Conservation (phyloP, 2,113 vertebrate genomes). For the Gnathonemus longibarbis region DNA sequence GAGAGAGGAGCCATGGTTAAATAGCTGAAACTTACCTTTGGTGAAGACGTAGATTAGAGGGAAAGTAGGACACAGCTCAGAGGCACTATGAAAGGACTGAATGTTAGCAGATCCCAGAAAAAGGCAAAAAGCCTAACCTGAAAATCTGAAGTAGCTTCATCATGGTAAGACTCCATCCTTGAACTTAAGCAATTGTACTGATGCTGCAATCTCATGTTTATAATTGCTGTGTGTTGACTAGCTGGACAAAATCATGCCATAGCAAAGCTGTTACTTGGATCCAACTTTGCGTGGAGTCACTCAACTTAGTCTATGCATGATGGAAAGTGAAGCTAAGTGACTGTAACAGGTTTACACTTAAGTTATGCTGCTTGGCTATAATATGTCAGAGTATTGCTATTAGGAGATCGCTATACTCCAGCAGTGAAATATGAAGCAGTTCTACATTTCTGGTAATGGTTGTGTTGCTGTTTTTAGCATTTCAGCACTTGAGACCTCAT, state of each 20-base stretch:
- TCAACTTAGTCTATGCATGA: background rate
- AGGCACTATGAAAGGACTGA: constrained; percentile 17
- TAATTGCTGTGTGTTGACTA: background rate
- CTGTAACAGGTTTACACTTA: background rate
- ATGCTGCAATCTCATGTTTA: background rate
- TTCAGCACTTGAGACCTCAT: background rate
- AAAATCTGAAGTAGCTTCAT: constrained; percentile 18
- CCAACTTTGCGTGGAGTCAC: background rate
- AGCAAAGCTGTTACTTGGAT: background rate
- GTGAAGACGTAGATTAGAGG: constrained; percentile 9
- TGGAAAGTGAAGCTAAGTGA: background rate
- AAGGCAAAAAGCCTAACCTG: constrained; percentile 13
- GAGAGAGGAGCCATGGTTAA: constrained; percentile 27
- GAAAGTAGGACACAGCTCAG: background rate
- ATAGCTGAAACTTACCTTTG: background rate
- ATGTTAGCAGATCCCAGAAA: constrained; percentile 27
- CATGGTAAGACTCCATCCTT: constrained; percentile 23
- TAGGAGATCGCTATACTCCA: background rate
- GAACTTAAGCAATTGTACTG: background rate
- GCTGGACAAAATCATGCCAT: background rate
- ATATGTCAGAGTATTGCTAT: background rate
- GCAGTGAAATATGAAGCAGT: background rate
- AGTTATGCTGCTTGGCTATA: background rate
- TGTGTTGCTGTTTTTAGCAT: background rate
- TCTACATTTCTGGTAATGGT: background rate